These are phyloP conservation scores for Drosophila kanekoi DNA, from an alignment of 2,888 invertebrate genomes.

Conservation along the genomic window DNA sequence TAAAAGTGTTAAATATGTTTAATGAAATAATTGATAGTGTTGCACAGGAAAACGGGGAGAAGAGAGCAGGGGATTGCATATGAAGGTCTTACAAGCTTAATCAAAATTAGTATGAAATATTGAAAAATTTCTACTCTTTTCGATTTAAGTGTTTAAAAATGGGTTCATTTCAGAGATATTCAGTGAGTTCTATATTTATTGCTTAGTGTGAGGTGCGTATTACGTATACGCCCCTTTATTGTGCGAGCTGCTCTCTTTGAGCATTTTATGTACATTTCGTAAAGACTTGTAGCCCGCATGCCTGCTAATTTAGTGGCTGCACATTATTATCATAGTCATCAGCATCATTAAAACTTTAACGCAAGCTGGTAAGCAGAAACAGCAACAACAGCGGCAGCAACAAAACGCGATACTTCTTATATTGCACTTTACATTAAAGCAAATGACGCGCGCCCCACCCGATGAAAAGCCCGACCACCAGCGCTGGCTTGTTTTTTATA, in stretches of 20 bases:
- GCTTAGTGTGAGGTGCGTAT: background rate
- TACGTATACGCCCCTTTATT: conserved; percentile 14
- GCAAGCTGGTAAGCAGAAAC: conserved; percentile 71
- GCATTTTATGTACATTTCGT: conserved; percentile 40
- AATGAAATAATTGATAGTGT: too few species aligned
- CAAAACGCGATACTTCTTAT: conserved; percentile 75
- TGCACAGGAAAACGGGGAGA: too few species aligned
- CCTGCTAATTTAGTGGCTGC: conserved; percentile 79
- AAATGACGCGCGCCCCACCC: conserved; percentile 58
- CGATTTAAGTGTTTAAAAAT: background rate
- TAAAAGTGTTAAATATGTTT: too few species aligned
- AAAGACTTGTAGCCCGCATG: conserved; percentile 36
- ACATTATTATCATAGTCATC: conserved; percentile 81
- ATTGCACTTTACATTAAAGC: conserved; percentile 80
- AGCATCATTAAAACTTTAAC: conserved; percentile 80
- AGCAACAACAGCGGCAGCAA: conserved; percentile 37
- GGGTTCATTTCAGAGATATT: background rate
- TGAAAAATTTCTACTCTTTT: too few species aligned
- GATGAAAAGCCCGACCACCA: conserved; percentile 1
- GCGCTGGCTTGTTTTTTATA: conserved; percentile 52
- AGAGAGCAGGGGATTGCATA: too few species aligned
- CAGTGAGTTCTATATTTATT: background rate
- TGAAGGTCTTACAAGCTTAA: too few species aligned
- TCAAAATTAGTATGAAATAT: too few species aligned
- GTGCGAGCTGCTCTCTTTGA: conserved; percentile 20